These are phyloP conservation scores for Corapipo altera DNA, from an alignment of 2,113 vertebrate genomes.

Conservation along the genomic window DNA sequence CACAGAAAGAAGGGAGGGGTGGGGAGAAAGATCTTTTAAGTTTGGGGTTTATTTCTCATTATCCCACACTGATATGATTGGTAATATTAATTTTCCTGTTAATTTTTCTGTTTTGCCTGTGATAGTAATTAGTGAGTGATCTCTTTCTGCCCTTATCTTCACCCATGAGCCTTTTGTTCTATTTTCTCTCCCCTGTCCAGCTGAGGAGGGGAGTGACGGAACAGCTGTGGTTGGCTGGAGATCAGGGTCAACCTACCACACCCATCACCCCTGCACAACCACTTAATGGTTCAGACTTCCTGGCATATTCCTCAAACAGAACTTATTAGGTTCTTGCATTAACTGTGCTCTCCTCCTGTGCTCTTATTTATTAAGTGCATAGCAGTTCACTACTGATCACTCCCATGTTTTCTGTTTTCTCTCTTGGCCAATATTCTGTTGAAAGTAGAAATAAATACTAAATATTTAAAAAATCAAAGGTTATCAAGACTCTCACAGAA, in stretches of 20 bases:
- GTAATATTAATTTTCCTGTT: background rate
- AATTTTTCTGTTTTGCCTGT: background rate
- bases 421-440: background rate
- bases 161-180: background rate
- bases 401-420: background rate
- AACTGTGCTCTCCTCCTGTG: background rate
- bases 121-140: fast-evolving
- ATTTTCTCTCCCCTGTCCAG: background rate
- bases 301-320: background rate
- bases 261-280: background rate
- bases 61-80: background rate
- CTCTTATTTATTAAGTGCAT: background rate
- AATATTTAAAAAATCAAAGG: background rate
- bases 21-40: background rate
- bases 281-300: background rate
- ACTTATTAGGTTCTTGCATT: background rate
- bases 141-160: background rate
- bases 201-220: background rate
- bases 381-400: background rate
- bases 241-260: background rate
- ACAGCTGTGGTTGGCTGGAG: background rate
- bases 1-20: background rate
- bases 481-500: background rate
- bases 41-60: background rate
- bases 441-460: background rate